A percentile compares a stretch with the other conserved stretches of the same genome.
Conservation (phyloP, 2,888 invertebrate genomes). For the Parnassius mnemosyne region DNA sequence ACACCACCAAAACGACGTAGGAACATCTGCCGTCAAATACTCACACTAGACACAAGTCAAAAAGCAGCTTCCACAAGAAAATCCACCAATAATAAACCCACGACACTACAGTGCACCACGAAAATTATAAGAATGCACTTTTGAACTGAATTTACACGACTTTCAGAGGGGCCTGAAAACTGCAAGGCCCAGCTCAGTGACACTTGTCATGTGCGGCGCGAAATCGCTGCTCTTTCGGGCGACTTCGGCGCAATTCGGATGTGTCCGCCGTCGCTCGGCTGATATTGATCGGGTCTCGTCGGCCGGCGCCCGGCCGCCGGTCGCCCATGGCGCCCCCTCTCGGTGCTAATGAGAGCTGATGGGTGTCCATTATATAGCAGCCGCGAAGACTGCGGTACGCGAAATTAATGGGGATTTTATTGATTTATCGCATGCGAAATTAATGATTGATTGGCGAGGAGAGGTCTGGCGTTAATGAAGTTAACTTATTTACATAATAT, state of each 20-base stretch:
- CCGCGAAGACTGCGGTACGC: slow-evolving; percentile 63
- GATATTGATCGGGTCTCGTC: slow-evolving; percentile 60
- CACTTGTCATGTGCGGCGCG: slow-evolving; percentile 70
- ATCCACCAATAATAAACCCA: slow-evolving; percentile 43
- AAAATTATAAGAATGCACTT: slow-evolving; percentile 39
- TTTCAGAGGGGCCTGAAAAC: slow-evolving; percentile 72
- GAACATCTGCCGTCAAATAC: slow-evolving; percentile 39
- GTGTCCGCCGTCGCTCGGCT: slow-evolving; percentile 35
- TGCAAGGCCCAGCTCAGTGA: slow-evolving; percentile 69
- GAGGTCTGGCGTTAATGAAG: slow-evolving; percentile 7
- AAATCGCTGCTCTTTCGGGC: slow-evolving; percentile 36
- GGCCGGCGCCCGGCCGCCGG: slow-evolving; percentile 69
- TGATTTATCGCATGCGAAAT: slow-evolving; percentile 73
- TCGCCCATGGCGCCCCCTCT: slow-evolving; percentile 71
- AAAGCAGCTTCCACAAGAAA: slow-evolving; percentile 38
- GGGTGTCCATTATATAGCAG: slow-evolving; percentile 76
- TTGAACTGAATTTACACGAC: slow-evolving; percentile 49
- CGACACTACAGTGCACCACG: slow-evolving; percentile 46
- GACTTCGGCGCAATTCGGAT: slow-evolving; percentile 47
- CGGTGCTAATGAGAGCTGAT: slow-evolving; percentile 72
- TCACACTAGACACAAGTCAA: slow-evolving; percentile 53
- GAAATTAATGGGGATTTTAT: slow-evolving; percentile 43
- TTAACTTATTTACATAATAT: neutral
- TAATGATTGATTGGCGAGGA: slow-evolving; percentile 61
- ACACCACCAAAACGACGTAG: slow-evolving; percentile 4